phyloP scores from a whole-genome alignment of 2,888 invertebrate genomes.

The Cyclophora punctaria region DNA sequence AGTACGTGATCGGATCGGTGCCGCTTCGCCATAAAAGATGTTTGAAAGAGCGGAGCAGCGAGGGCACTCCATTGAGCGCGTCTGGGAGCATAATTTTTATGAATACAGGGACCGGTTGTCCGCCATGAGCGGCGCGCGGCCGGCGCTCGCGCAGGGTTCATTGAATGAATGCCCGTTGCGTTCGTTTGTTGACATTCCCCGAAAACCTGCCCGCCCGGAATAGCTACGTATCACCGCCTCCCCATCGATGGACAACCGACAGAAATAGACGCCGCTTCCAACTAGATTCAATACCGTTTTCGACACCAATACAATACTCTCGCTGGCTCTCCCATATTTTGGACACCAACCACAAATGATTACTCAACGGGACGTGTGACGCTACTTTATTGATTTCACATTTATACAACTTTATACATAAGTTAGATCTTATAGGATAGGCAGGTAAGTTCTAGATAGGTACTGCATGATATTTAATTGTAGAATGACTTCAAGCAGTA shows the following conservation, averaged over 20 bases:
- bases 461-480: too few relatives aligned
- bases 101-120: slow-evolving; percentile 64
- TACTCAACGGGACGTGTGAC: too few relatives aligned
- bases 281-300: slow-evolving; percentile 57
- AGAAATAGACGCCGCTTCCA: slow-evolving; percentile 58
- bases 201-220: slow-evolving; percentile 73
- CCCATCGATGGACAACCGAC: slow-evolving; percentile 50
- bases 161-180: slow-evolving; percentile 61
- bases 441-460: too few relatives aligned
- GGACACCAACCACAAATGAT: slow-evolving; percentile 5
- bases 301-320: slow-evolving; percentile 39
- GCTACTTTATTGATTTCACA: too few relatives aligned
- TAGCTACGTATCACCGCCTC: slow-evolving; percentile 46
- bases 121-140: slow-evolving; percentile 49
- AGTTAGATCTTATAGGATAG: too few relatives aligned
- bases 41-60: slow-evolving; percentile 29
- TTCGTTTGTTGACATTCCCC: slow-evolving; percentile 74
- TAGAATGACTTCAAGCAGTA: too few relatives aligned
- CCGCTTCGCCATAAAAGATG: slow-evolving; percentile 33
- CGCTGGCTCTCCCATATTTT: slow-evolving; percentile 40
- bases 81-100: slow-evolving; percentile 67
- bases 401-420: too few relatives aligned
- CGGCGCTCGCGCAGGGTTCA: slow-evolving; percentile 56
- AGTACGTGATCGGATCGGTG: slow-evolving; percentile 43
- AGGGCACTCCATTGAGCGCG: slow-evolving; percentile 55